Conservation (phyloP, 1,140 invertebrate species). For the Cherax destructor region DNA sequence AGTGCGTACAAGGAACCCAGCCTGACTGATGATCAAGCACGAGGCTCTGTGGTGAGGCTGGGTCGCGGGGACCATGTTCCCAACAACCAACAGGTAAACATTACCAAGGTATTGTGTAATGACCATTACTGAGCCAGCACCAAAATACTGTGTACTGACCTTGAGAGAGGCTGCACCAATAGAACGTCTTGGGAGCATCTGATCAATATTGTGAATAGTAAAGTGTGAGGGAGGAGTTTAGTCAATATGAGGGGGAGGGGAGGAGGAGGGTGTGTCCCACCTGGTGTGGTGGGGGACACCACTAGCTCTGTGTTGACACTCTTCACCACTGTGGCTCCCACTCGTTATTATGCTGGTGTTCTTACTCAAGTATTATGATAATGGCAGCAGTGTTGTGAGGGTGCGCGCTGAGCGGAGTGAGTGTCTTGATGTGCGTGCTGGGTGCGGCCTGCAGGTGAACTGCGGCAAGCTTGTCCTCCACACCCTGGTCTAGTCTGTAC, state of each 20-base stretch:
- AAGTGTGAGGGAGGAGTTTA: neutral
- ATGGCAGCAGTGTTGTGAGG: too few relatives aligned
- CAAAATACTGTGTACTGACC: too few relatives aligned
- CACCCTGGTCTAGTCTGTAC: constrained; percentile 38
- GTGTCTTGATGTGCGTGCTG: constrained; percentile 21
- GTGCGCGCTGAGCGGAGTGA: neutral
- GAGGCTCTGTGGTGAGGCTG: too few relatives aligned
- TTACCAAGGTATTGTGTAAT: too few relatives aligned
- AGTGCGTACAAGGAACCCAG: too few relatives aligned
- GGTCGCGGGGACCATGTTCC: too few relatives aligned
- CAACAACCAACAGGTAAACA: too few relatives aligned
- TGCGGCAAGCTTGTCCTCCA: constrained; percentile 41
- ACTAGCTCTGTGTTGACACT: neutral
- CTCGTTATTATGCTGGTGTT: too few relatives aligned
- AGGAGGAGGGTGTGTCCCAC: neutral
- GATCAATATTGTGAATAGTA: neutral
- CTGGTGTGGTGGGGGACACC: neutral
- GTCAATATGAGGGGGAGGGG: neutral
- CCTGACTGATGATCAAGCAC: too few relatives aligned
- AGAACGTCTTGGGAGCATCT: neutral
- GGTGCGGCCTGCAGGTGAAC: constrained; percentile 58
- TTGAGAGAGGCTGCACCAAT: too few relatives aligned
- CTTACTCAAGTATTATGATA: too few relatives aligned
- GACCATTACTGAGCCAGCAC: too few relatives aligned
- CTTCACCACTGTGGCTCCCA: neutral